Conservation (phyloP, 1,140 invertebrate genomes). For the Globodera ellingtonae region DNA sequence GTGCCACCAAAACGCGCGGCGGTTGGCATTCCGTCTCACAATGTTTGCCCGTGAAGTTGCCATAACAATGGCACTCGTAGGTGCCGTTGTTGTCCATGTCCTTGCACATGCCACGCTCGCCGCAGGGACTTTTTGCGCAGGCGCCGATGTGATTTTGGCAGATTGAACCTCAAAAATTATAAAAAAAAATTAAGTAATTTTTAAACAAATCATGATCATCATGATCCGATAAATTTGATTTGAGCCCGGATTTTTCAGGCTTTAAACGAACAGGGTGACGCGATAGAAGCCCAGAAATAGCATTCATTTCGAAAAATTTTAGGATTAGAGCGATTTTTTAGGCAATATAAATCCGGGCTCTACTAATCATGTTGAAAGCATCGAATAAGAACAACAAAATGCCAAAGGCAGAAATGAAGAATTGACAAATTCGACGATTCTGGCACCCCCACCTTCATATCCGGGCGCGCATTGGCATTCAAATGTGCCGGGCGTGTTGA, state of each 20-base stretch:
- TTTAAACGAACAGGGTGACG: too few relatives aligned
- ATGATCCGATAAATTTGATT: too few relatives aligned
- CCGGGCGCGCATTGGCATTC: conserved; percentile 20
- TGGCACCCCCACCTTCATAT: conserved; percentile 1
- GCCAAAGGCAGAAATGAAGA: too few relatives aligned
- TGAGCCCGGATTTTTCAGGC: too few relatives aligned
- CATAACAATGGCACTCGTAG: background rate
- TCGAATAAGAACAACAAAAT: too few relatives aligned
- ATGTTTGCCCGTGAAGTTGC: conserved; percentile 14
- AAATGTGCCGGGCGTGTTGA: conserved; percentile 19
- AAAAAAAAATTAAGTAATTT: background rate
- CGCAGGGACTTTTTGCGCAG: background rate
- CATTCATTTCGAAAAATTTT: too few relatives aligned
- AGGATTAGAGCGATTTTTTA: too few relatives aligned
- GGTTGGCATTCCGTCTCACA: conserved; percentile 12
- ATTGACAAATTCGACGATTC: background rate
- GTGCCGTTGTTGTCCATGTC: conserved; percentile 12
- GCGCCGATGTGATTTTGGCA: background rate
- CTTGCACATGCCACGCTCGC: background rate
- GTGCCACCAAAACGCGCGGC: background rate
- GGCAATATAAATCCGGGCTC: too few relatives aligned
- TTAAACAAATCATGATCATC: too few relatives aligned
- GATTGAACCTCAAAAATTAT: background rate
- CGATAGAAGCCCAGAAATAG: too few relatives aligned
- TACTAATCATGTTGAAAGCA: too few relatives aligned